Percentiles rank a stretch among this genome's conserved stretches.
Conservation (phyloP, 2,888 invertebrate species). For the Oscheius sp. region DNA sequence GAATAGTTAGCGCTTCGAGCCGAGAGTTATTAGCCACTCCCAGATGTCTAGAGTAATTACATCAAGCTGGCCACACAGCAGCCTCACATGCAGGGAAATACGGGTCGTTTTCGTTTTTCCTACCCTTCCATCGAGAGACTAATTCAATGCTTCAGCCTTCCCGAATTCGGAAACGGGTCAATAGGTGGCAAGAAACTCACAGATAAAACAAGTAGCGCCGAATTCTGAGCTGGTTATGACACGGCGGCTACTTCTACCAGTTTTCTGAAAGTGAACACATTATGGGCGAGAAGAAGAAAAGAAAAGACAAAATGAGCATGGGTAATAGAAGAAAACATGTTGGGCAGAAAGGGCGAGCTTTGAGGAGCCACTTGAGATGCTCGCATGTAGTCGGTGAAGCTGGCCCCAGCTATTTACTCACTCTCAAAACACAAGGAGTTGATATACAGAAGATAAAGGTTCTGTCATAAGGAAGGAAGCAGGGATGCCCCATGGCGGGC, state of each 20-base stretch:
- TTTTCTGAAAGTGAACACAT: constrained; percentile 3
- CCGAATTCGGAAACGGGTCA: not conserved
- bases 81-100: not conserved
- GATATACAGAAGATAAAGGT: constrained; percentile 31
- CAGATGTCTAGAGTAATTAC: constrained; percentile 23
- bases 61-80: not conserved
- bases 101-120: constrained; percentile 8
- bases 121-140: not conserved
- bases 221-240: not conserved
- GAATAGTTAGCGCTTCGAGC: constrained; percentile 3
- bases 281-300: not conserved
- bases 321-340: constrained; percentile 16
- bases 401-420: constrained; percentile 34
- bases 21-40: constrained; percentile 10
- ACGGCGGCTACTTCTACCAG: not conserved
- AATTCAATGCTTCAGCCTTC: not conserved
- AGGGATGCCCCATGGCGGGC: not conserved
- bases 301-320: not conserved
- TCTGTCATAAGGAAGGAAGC: constrained; percentile 6
- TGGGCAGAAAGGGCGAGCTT: constrained; percentile 30
- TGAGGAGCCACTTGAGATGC: constrained; percentile 30
- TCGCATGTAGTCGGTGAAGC: constrained; percentile 37
- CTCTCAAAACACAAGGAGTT: constrained; percentile 33
- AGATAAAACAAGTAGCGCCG: not conserved
- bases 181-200: constrained; percentile 9